Base-by-base conservation (phyloP, 2,113 vertebrate species). In the Lynx canadensis region DNA sequence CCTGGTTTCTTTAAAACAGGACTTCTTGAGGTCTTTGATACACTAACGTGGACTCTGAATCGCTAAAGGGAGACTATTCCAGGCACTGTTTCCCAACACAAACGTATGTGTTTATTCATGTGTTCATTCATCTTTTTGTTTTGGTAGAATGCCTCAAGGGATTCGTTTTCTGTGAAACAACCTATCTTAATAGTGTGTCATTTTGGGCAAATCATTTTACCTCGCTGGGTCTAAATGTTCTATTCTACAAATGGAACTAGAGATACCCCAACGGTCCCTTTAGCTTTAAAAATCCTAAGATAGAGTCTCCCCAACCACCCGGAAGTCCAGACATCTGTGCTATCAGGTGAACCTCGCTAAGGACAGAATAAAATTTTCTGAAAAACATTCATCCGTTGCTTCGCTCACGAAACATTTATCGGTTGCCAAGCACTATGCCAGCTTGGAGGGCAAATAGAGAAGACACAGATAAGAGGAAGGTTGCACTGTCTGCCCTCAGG, bases 201-300 rank as follows among this genome's bases (percentile, higher is more conserved):
- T 71, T 33, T 82, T 65, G 60, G 90, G 74, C 5, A 63, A 93
- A 23, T 31, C 16, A 65, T 45, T 76, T 85, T 38, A 55, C 9
- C 31, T 93, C 69, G 85, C 81, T 60, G 60, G 7, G 16, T 36
- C 48, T 87, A 65, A 83, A 50, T 85, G 86, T 94, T 78, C 89
- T 78, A 2, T 85, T 85, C n/a, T 90, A 48, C 27, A 31, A 19
- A n/a, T 50, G 80, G 63, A 65, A 71, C 63, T 94, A 87, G 80
- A 89, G 78, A 82, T 81, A 82, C 11, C 78, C 71, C 52, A 63
- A 88, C 76, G 21, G 11, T 76, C 18, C 79, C 69, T 91, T 91
- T 55, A 50, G 16, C 65, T 91, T 91, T 79, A 71, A 96, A 79
- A 94, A 60, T 82, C 87, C 95, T 81, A 4, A 82, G 78, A 60